Conservation (phyloP, 2,888 invertebrate genomes). For the Drosophila monieri region DNA sequence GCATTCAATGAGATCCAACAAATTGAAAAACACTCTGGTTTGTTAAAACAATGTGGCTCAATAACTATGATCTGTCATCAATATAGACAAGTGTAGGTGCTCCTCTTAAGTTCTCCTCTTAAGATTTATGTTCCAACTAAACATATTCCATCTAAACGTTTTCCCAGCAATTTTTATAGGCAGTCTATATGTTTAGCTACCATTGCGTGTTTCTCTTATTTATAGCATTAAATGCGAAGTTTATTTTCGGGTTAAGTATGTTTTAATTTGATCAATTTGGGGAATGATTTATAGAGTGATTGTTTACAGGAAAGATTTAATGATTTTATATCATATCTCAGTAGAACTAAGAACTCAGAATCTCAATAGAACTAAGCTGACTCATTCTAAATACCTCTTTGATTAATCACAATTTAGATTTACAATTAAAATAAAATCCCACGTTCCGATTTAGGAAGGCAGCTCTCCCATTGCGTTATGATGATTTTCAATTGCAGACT, state of each 20-base stretch:
- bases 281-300: not conserved
- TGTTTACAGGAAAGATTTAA: no score
- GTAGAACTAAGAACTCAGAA: no score
- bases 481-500: constrained; percentile 55
- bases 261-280: constrained; percentile 54
- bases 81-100: no score
- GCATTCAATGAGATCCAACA: not conserved
- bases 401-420: not conserved
- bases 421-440: not conserved
- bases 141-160: constrained; percentile 37
- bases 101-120: no score
- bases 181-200: constrained; percentile 14
- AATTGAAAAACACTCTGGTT: not conserved
- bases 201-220: constrained; percentile 10
- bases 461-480: not conserved
- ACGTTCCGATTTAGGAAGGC: not conserved
- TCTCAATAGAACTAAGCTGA: not conserved
- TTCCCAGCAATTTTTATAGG: constrained; percentile 49
- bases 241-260: constrained; percentile 32
- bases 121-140: constrained; percentile 50
- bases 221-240: constrained; percentile 18
- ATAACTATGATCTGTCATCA: constrained; percentile 11
- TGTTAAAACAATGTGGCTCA: constrained; percentile 1
- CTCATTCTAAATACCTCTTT: not conserved
- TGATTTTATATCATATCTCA: no score